Evolutionary conservation across 2,888 invertebrate species (phyloP).

Genomic region (Parnassius smintheus): DNA sequence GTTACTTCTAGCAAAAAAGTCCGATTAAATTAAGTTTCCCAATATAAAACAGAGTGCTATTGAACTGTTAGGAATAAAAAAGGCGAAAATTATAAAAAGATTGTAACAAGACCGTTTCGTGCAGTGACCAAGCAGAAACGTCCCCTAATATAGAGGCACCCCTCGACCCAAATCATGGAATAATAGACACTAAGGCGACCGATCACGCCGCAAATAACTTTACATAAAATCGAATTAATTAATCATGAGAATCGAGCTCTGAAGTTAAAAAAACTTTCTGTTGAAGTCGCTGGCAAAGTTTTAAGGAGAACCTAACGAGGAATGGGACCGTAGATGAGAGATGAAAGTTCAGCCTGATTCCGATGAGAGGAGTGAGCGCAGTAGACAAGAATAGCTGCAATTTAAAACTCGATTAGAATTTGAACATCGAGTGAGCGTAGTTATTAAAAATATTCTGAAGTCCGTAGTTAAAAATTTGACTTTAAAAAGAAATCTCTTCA

Average conservation of each 20-base stretch:
- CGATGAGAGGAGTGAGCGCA: slow-evolving; percentile 50
- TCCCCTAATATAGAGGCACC: slow-evolving; percentile 49
- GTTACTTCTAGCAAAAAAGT: slow-evolving; percentile 31
- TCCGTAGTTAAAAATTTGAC: slow-evolving; percentile 19
- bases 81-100: slow-evolving; percentile 50
- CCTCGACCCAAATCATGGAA: slow-evolving; percentile 68
- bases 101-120: slow-evolving; percentile 66
- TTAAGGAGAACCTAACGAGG: slow-evolving; percentile 78
- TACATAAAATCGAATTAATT: slow-evolving; percentile 78
- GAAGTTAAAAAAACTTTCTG: slow-evolving; percentile 72
- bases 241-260: slow-evolving; percentile 71
- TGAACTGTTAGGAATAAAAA: slow-evolving; percentile 44
- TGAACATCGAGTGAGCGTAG: slow-evolving; percentile 64
- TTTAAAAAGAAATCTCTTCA: slow-evolving; percentile 2
- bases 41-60: slow-evolving; percentile 46
- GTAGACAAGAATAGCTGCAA: slow-evolving; percentile 78
- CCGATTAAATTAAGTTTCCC: slow-evolving; percentile 55
- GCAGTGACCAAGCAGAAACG: slow-evolving; percentile 69
- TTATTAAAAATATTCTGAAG: slow-evolving; percentile 61
- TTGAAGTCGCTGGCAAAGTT: slow-evolving; percentile 65
- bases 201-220: slow-evolving; percentile 65
- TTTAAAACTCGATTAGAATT: slow-evolving; percentile 81
- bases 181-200: slow-evolving; percentile 66
- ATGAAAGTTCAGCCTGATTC: slow-evolving; percentile 65
- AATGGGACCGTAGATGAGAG: slow-evolving; percentile 65